Percentiles rank a stretch among this genome's conserved stretches.
These are phyloP conservation scores for Odontomyia ornata DNA, from an alignment of 2,888 invertebrate species.

Conservation along the genomic window DNA sequence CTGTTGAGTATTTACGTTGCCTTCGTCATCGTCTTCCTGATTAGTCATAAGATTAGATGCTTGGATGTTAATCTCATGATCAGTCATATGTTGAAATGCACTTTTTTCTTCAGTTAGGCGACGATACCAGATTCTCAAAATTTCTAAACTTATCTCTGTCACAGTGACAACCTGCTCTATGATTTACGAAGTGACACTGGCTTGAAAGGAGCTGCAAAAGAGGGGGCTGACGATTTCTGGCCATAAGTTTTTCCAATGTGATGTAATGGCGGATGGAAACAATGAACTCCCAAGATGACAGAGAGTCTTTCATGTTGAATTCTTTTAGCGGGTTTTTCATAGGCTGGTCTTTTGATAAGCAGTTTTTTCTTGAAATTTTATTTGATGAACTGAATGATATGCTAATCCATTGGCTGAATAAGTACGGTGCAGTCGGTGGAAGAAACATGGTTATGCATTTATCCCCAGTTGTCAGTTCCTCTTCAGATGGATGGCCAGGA, in stretches of 20 bases:
- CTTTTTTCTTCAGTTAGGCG: not conserved
- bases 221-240: not conserved
- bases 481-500: conserved; percentile 49
- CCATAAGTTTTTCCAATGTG: not conserved
- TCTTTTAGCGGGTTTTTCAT: not conserved
- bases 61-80: not conserved
- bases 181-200: not conserved
- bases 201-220: not conserved
- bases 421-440: conserved; percentile 52
- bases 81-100: not conserved
- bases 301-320: not conserved
- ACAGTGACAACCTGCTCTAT: not conserved
- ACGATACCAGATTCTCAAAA: not conserved
- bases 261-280: not conserved
- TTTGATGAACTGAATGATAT: conserved; percentile 34
- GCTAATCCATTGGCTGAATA: conserved; percentile 52
- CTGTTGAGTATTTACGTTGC: not conserved
- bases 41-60: not conserved
- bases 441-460: conserved; percentile 48
- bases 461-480: conserved; percentile 47
- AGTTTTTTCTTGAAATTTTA: not conserved
- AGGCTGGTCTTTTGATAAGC: not conserved
- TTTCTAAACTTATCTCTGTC: not conserved
- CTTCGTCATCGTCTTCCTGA: not conserved
- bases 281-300: not conserved